phyloP scores from a whole-genome alignment of 2,888 invertebrate species.

The Lepas anatifera region DNA sequence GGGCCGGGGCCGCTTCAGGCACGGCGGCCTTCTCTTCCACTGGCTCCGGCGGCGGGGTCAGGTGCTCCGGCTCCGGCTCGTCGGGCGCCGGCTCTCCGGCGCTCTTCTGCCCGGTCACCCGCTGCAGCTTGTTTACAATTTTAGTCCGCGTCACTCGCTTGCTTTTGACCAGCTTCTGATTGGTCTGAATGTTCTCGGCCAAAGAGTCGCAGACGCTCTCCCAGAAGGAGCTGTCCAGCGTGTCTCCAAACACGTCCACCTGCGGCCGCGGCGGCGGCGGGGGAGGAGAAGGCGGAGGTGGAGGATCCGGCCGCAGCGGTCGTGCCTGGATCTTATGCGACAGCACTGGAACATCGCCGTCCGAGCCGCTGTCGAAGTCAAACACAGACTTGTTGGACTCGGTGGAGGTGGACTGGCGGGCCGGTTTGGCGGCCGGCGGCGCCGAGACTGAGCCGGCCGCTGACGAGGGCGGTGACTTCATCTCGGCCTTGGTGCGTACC shows the following conservation, averaged over 20 bases:
- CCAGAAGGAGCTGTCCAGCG: neutral
- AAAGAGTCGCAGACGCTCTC: neutral
- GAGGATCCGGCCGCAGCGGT: neutral
- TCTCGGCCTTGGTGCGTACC: neutral
- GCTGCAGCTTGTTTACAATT: neutral
- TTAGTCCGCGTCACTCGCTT: neutral
- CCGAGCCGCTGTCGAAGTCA: neutral
- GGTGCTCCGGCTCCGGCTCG: neutral
- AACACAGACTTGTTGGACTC: slow-evolving; percentile 2
- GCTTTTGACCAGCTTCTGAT: slow-evolving; percentile 7
- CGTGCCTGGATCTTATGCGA: neutral
- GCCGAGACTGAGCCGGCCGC: neutral
- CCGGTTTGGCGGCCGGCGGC: neutral
- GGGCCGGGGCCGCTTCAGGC: too few relatives aligned
- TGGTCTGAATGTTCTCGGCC: neutral
- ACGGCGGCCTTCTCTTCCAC: neutral
- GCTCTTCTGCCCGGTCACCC: neutral
- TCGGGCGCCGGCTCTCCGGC: neutral
- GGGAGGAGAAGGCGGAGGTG: neutral
- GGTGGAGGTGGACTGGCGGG: neutral
- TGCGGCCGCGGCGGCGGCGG: neutral
- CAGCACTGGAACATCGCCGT: neutral
- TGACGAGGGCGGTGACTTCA: neutral
- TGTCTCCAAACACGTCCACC: slow-evolving; percentile 6
- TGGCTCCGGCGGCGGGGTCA: neutral